Conservation (phyloP, 2,797 vertebrate species). For the Crenuchus spilurus region DNA sequence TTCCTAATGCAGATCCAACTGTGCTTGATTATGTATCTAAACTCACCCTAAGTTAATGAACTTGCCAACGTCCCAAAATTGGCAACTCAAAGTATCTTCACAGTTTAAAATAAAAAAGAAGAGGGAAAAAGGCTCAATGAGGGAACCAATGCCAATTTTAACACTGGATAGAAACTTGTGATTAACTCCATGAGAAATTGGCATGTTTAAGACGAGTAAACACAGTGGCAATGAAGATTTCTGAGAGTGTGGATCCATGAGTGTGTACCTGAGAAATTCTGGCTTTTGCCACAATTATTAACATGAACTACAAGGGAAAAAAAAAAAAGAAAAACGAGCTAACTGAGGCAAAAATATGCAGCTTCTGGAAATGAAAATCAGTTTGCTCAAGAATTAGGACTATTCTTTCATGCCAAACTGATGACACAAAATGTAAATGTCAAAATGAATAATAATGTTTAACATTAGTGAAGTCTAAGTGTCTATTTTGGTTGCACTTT, state of each 20-base stretch:
- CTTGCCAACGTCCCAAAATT: constrained; percentile 54
- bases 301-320: constrained; percentile 23
- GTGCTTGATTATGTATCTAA: constrained; percentile 52
- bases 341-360: constrained; percentile 36
- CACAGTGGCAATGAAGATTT: constrained; percentile 52
- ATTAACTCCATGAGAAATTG: constrained; percentile 55
- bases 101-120: constrained; percentile 49
- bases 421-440: constrained; percentile 36
- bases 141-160: constrained; percentile 53
- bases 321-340: constrained; percentile 8
- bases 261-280: constrained; percentile 58
- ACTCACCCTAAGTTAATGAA: constrained; percentile 47
- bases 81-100: constrained; percentile 58
- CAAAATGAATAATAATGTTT: constrained; percentile 25
- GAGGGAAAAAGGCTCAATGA: constrained; percentile 48
- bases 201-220: constrained; percentile 49
- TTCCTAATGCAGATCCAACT: constrained; percentile 41
- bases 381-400: constrained; percentile 64
- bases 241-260: constrained; percentile 46
- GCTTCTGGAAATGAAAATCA: constrained; percentile 38
- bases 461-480: background rate
- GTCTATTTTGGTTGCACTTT: constrained; percentile 16
- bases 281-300: constrained; percentile 48
- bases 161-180: constrained; percentile 54
- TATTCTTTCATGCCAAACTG: constrained; percentile 67